A percentile compares a stretch with the other conserved stretches of the same genome.
Conservation (phyloP, 2,797 vertebrate species). For the Psittacula echo region DNA sequence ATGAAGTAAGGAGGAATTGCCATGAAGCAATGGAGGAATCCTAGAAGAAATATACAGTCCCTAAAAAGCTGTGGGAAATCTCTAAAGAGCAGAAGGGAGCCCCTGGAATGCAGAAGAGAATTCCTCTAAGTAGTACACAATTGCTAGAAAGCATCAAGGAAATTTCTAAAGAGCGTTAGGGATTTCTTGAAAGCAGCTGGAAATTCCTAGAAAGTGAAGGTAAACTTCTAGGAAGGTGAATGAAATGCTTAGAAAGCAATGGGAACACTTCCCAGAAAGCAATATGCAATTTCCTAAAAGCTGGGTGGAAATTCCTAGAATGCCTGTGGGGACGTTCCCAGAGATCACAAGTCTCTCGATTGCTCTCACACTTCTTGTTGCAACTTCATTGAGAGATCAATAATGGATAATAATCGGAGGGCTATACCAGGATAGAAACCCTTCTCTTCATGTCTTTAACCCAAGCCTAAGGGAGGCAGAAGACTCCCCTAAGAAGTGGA, state of each 20-base stretch:
- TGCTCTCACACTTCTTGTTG: neutral
- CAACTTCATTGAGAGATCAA: neutral
- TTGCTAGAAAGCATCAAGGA: neutral
- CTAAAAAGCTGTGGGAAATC: neutral
- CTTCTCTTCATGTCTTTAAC: neutral
- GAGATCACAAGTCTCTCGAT: neutral
- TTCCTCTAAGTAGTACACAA: neutral
- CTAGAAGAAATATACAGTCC: neutral
- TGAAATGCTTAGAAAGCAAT: neutral
- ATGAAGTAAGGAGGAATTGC: neutral
- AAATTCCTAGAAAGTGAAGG: neutral
- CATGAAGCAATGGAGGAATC: neutral
- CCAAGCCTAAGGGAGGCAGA: neutral
- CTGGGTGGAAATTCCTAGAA: neutral
- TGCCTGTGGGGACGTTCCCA: neutral
- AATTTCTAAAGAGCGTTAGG: neutral
- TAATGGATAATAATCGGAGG: neutral
- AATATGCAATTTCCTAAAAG: neutral
- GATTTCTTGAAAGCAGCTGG: neutral
- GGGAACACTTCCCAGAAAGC: neutral
- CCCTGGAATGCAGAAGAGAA: neutral
- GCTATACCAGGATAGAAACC: neutral
- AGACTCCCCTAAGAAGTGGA: neutral
- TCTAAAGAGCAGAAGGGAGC: neutral
- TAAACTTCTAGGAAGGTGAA: neutral